Evolutionary conservation across 1,140 invertebrate species (phyloP).

Genomic region (Zelostemma sp.): DNA sequence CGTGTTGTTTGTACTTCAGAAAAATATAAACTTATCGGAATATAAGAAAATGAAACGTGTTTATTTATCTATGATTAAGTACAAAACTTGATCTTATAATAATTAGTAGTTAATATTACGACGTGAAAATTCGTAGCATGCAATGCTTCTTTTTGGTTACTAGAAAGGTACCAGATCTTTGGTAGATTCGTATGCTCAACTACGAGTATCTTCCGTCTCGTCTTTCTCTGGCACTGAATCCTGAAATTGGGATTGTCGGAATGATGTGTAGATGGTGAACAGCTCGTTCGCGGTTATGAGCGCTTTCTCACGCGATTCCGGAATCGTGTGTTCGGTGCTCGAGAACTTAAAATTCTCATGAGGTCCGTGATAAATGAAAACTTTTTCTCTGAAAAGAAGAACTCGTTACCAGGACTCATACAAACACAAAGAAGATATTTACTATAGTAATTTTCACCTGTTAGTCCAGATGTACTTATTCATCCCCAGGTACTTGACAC

Average conservation of each 20-base stretch:
- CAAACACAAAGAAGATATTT: background rate
- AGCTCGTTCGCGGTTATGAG: background rate
- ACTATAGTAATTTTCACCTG: background rate
- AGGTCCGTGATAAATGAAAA: background rate
- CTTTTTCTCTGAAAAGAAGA: background rate
- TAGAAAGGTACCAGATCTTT: too few species aligned
- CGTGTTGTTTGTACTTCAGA: background rate
- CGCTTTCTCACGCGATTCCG: background rate
- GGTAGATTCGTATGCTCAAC: too few species aligned
- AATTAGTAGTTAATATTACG: background rate
- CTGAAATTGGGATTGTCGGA: too few species aligned
- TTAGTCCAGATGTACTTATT: slow-evolving; percentile 19
- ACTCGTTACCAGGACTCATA: background rate
- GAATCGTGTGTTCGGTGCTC: background rate
- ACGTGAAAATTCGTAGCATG: background rate
- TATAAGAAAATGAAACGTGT: background rate
- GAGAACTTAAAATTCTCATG: background rate
- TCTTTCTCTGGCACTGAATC: too few species aligned
- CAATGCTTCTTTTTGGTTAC: background rate
- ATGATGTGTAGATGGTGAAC: background rate
- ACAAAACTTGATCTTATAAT: too few species aligned
- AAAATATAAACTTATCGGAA: background rate
- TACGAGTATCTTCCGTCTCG: too few species aligned
- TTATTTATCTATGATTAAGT: too few species aligned
- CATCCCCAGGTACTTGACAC: slow-evolving; percentile 18